Percentiles rank a stretch among this genome's conserved stretches.
Evolutionary conservation across 1,140 invertebrate genomes (phyloP).

Genomic region (Drosophila ficusphila): DNA sequence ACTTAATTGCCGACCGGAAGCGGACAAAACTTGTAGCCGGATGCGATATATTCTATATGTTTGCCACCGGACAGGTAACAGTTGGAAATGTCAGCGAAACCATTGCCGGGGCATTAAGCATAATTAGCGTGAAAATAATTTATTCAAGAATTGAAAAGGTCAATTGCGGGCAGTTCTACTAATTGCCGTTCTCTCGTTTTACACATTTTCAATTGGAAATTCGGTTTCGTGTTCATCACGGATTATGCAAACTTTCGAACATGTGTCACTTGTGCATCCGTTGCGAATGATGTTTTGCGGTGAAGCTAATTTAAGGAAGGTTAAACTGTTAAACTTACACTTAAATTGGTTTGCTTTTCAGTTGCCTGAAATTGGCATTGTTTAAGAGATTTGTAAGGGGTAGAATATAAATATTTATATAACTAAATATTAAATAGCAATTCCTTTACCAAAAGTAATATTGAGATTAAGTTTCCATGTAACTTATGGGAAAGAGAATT

Average conservation of each 20-base stretch:
- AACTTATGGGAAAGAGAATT: no score
- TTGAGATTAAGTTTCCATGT: no score
- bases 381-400: neutral
- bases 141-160: slow-evolving; percentile 41
- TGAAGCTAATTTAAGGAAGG: slow-evolving; percentile 4
- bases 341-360: neutral
- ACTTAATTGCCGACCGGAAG: slow-evolving; percentile 57
- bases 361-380: neutral
- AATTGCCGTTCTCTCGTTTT: slow-evolving; percentile 25
- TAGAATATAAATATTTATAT: neutral
- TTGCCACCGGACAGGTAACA: slow-evolving; percentile 26
- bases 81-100: slow-evolving; percentile 10
- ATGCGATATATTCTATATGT: slow-evolving; percentile 35
- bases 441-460: no score
- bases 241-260: slow-evolving; percentile 20
- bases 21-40: slow-evolving; percentile 37
- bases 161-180: slow-evolving; percentile 24
- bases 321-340: slow-evolving; percentile 12
- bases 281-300: slow-evolving; percentile 18
- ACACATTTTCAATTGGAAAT: slow-evolving; percentile 18
- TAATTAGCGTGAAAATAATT: slow-evolving; percentile 45
- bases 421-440: neutral
- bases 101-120: slow-evolving; percentile 12
- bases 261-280: slow-evolving; percentile 13
- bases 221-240: slow-evolving; percentile 17